Evolutionary conservation across 1,140 invertebrate species (phyloP), one percentile per base, ranked within the genome.

Genomic region (Nylanderia fulva): DNA sequence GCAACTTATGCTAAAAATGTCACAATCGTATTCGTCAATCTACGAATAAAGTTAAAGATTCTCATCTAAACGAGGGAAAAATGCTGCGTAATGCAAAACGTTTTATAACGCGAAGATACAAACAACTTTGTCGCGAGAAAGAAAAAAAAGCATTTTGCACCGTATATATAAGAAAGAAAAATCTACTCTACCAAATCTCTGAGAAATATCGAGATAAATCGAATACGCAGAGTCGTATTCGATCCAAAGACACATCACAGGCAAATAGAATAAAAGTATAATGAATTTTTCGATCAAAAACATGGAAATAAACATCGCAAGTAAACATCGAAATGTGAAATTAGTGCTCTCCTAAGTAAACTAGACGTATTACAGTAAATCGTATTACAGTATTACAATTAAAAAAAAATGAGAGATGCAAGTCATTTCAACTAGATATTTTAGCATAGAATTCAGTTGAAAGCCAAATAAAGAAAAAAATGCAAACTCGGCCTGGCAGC

Each of bases 401-500:
- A 18, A 69, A 84, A 75, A 80, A 15, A 85, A 66, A 88, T 71
- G 77, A 80, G n/a, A 85, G 72, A 88, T 71, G 77, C 60, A 87
- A 58, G 69, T 69, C 9, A 52, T 60, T 42, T 74, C 9, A 87
- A 74, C 68, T 88, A 72, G 84, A 66, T 74, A 84, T 29, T 79
- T 74, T 54, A 74, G 48, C 69, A 74, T 60, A 42, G 58, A 72
- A 84, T 45, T 45, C 15, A 48, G 39, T 84, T 84, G 60, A 48
- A 88, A 88, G 86, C 85, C 83, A 33, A 33, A 33, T 1, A 33
- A 33, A 33, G 3, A 33, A 85, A 85, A 88, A 82, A 88, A 88
- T 88, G 86, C 87, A 88, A 69, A 48, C 82, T n/a, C 39, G 33
- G 60, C 86, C 71, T 82, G 56, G 48, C 86, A 88, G 83, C 80